phyloP scores from a whole-genome alignment of 2,113 vertebrate species.

The Erinaceus europaeus region DNA sequence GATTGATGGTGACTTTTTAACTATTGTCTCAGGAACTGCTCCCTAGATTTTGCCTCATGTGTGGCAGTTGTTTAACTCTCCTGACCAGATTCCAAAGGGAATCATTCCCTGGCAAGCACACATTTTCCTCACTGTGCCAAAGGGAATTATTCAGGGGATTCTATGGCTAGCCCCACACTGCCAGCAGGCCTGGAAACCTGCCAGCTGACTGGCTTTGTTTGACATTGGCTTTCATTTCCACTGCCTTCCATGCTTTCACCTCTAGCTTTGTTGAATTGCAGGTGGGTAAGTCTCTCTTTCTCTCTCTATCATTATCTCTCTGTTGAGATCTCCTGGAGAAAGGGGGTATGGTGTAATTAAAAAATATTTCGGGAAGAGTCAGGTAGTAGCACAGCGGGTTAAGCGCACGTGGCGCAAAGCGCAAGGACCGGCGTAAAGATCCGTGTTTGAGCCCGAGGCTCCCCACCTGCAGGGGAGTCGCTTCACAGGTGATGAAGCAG shows the following conservation, averaged over 20 bases:
- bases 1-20: slow-evolving; percentile 17
- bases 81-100: slow-evolving; percentile 36
- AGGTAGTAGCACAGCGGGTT: too few species aligned
- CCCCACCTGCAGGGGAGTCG: too few species aligned
- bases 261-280: not conserved
- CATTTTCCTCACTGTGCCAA: not conserved
- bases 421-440: too few species aligned
- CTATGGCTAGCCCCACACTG: slow-evolving; percentile 22
- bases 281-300: not conserved
- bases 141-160: slow-evolving; percentile 39
- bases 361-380: too few species aligned
- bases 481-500: too few species aligned
- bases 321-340: slow-evolving; percentile 2
- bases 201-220: not conserved
- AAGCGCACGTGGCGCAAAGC: too few species aligned
- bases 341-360: not conserved
- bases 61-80: not conserved
- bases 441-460: too few species aligned
- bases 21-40: not conserved
- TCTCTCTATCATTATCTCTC: not conserved
- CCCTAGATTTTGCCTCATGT: not conserved
- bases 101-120: not conserved
- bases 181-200: not conserved
- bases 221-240: not conserved
- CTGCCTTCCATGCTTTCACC: not conserved